A percentile compares a stretch with the other conserved stretches of the same genome.
These are phyloP conservation scores for Sisor rabdophorus DNA, from an alignment of 2,113 vertebrate species.

Conservation along the genomic window DNA sequence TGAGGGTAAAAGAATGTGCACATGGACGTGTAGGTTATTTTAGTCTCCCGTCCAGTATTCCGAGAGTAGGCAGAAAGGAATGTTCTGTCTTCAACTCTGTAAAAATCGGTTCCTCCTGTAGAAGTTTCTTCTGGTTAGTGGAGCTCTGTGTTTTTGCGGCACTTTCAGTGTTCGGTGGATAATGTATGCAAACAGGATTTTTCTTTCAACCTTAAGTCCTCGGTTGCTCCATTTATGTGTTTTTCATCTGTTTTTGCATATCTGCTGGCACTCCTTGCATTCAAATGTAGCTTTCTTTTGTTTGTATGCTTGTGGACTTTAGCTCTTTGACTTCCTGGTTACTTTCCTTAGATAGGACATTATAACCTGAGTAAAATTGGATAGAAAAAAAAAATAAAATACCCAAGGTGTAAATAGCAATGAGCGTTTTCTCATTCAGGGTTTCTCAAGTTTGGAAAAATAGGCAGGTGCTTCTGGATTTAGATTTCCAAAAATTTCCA, in stretches of 20 bases:
- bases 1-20: neutral
- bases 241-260: neutral
- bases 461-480: too few relatives aligned
- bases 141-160: neutral
- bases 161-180: neutral
- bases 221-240: neutral
- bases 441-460: too few relatives aligned
- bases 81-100: neutral
- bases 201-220: neutral
- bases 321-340: neutral
- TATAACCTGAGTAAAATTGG: neutral
- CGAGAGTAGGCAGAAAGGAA: neutral
- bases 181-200: neutral
- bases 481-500: too few relatives aligned
- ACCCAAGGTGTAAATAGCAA: too few relatives aligned
- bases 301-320: slow-evolving; percentile 23
- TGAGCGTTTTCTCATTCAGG: too few relatives aligned
- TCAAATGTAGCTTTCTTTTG: neutral
- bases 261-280: slow-evolving; percentile 27
- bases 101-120: neutral
- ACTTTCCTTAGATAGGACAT: neutral
- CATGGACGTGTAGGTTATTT: neutral
- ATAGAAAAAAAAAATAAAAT: neutral
- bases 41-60: neutral
- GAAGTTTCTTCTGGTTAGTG: neutral